Percentiles rank a stretch among this genome's conserved stretches.
phyloP scores from a whole-genome alignment of 2,888 invertebrate genomes.

The Punctoribates punctum region DNA sequence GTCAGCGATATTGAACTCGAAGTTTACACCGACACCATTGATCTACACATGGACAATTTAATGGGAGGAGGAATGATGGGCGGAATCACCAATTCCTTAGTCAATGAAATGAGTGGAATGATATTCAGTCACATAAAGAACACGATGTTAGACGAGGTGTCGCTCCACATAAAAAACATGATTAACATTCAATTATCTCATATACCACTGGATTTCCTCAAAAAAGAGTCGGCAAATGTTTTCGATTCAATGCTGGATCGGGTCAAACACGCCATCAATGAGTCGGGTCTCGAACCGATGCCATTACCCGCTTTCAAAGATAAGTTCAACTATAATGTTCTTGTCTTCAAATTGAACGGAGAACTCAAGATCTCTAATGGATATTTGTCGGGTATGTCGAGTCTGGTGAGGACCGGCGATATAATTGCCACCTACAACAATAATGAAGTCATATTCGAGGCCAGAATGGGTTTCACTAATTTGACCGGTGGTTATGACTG shows the following conservation, averaged over 20 bases:
- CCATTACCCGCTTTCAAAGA: conserved; percentile 57
- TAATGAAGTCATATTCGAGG: conserved; percentile 47
- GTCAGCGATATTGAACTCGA: conserved; percentile 76
- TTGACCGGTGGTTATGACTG: conserved; percentile 49
- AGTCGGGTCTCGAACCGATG: conserved; percentile 70
- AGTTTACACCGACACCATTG: conserved; percentile 68
- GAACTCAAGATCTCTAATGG: conserved; percentile 68
- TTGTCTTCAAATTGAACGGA: conserved; percentile 54
- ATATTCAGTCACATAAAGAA: conserved; percentile 84
- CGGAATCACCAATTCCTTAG: conserved; percentile 56
- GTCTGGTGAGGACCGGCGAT: conserved; percentile 62
- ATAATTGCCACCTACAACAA: conserved; percentile 47
- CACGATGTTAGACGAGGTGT: conserved; percentile 67
- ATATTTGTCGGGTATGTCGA: conserved; percentile 72
- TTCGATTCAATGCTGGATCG: conserved; percentile 73
- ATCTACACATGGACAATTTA: conserved; percentile 76
- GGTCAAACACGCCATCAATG: conserved; percentile 65
- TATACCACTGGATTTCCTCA: conserved; percentile 56
- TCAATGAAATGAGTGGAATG: conserved; percentile 75
- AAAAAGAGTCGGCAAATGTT: conserved; percentile 41
- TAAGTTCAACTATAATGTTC: conserved; percentile 45
- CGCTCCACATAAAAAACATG: conserved; percentile 67
- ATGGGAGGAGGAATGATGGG: conserved; percentile 64
- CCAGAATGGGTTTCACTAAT: conserved; percentile 48
- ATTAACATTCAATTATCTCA: conserved; percentile 70